Base-by-base conservation (phyloP, 2,888 invertebrate genomes). In the Polymixis flavicincta region DNA sequence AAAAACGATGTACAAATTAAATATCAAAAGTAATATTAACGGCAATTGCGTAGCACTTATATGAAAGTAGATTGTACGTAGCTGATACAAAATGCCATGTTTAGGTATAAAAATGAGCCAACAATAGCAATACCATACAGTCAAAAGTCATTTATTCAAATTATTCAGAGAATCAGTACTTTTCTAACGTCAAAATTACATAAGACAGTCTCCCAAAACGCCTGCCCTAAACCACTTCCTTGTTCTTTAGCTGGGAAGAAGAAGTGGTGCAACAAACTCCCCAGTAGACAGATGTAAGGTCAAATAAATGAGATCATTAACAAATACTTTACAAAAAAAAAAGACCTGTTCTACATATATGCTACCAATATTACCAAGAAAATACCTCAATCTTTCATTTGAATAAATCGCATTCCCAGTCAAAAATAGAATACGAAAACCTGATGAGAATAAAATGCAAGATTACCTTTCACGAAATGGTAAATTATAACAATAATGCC, bases 401-500 rank as follows among this genome's bases (percentile, higher is more conserved):
- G 1, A 61, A 55, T 75, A 42, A 22, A 28, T 65, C 32, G 32
- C 59, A 60, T 71, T 55, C 17, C 13, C 14, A 54, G 19, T 25
- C 19, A 32, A 60, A 82, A 82, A 60, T 65, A 54, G 17, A 60
- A 69, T n/a, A 77, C 22, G 19, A 83, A 69, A 48, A 65, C 45
- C 42, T 60, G 32, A 69, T 60, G 64, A 48, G 48, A 66, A 78
- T 28, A 45, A 69, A 77, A 64, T 65, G 25, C 45, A 69, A 63
- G 64, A 68, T 68, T 82, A 82, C 57, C 57, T 55, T 57, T 55
- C 61, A 45, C 45, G n/a, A 82, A 79, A 82, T 61, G 45, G n/a
- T 32, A 45, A 79, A 77, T 68, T 76, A 65, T 60, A 50, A 55
- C 52, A 71, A 66, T 66, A 78, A 78, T 42, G 14, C 71, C 45